phyloP scores from a whole-genome alignment of 1,140 invertebrate species.

The Notospermus geniculatus region DNA sequence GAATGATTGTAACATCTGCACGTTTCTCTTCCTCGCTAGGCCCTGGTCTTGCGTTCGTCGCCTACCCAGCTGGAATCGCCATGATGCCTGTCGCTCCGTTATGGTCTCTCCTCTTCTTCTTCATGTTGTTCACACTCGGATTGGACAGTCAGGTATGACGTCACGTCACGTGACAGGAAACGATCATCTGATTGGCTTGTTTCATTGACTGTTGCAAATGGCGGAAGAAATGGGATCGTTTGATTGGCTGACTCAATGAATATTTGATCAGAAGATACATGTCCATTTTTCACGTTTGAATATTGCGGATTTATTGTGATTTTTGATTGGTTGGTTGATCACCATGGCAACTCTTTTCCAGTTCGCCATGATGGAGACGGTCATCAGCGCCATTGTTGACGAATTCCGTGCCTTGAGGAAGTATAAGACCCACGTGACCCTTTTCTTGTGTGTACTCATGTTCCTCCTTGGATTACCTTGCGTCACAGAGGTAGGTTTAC shows the following conservation, averaged over 20 bases:
- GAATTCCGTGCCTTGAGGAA: slow-evolving; percentile 63
- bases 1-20: too few species aligned
- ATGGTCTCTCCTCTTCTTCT: slow-evolving; percentile 95
- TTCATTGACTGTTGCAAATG: too few species aligned
- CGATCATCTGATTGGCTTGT: too few species aligned
- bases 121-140: slow-evolving; percentile 89
- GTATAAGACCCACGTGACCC: slow-evolving; percentile 43
- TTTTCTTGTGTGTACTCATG: slow-evolving; percentile 35
- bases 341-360: slow-evolving; percentile 39
- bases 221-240: too few species aligned
- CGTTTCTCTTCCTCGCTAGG: slow-evolving; percentile 64
- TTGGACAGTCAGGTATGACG: slow-evolving; percentile 74
- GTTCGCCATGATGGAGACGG: slow-evolving; percentile 80
- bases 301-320: too few species aligned
- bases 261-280: too few species aligned
- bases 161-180: too few species aligned
- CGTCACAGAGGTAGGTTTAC: slow-evolving; percentile 26
- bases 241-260: too few species aligned
- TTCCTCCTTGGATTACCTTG: slow-evolving; percentile 44
- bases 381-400: slow-evolving; percentile 71
- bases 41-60: slow-evolving; percentile 89
- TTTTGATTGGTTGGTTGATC: too few species aligned
- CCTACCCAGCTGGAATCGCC: slow-evolving; percentile 91
- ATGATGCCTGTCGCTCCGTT: slow-evolving; percentile 87
- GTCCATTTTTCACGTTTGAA: too few species aligned